A percentile compares a stretch with the other conserved stretches of the same genome.
Conservation (phyloP, 2,888 invertebrate species). For the Drosophila pegasa region DNA sequence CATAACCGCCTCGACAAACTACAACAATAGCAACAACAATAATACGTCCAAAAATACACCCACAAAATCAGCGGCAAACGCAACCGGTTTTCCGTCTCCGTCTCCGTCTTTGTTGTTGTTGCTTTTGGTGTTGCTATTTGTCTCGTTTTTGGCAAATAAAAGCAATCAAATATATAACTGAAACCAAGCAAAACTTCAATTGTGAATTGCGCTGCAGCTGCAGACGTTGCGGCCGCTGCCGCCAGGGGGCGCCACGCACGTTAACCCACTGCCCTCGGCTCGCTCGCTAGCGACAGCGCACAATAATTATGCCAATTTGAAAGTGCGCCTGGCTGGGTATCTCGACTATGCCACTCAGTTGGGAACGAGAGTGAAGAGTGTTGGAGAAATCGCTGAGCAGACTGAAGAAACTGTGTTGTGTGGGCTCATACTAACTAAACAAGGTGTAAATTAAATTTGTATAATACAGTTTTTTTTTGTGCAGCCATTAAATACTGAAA, state of each 20-base stretch:
- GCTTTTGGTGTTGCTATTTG: slow-evolving; percentile 25
- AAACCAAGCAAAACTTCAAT: slow-evolving; percentile 59
- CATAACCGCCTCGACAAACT: slow-evolving; percentile 51
- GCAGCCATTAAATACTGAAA: too few species aligned
- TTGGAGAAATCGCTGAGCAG: too few species aligned
- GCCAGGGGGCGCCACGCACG: slow-evolving; percentile 52
- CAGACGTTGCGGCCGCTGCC: slow-evolving; percentile 32
- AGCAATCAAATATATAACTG: slow-evolving; percentile 54
- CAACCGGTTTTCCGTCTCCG: slow-evolving; percentile 56
- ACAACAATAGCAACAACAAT: slow-evolving; percentile 42
- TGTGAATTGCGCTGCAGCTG: slow-evolving; percentile 54
- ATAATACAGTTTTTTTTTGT: too few species aligned
- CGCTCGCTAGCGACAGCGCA: slow-evolving; percentile 17
- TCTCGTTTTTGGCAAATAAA: slow-evolving; percentile 54
- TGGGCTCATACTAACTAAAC: too few species aligned
- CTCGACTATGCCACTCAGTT: slow-evolving; percentile 10
- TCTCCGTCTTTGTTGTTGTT: slow-evolving; percentile 18
- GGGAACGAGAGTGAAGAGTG: neutral
- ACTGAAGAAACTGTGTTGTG: neutral
- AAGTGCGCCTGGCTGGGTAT: neutral
- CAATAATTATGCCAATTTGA: slow-evolving; percentile 56
- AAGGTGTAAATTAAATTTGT: too few species aligned
- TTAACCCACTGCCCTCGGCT: slow-evolving; percentile 74
- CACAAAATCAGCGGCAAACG: slow-evolving; percentile 49
- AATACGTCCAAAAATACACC: slow-evolving; percentile 59